A percentile compares a stretch with the other conserved stretches of the same genome.
Evolutionary conservation across 2,113 vertebrate genomes (phyloP).

Genomic region (Grallaria varia): DNA sequence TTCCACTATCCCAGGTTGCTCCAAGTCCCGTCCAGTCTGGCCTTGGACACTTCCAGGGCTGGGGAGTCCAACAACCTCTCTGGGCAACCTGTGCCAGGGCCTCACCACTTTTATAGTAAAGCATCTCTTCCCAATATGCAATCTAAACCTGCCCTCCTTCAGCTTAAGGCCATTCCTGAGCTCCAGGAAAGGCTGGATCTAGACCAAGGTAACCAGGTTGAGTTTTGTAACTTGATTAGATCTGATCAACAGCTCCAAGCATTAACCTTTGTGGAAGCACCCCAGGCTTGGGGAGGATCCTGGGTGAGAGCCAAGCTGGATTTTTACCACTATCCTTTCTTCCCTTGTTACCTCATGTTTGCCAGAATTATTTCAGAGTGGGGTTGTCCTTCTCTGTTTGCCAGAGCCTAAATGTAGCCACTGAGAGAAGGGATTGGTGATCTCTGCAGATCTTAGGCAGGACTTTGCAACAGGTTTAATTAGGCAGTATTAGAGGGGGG

Average conservation of each 20-base stretch:
- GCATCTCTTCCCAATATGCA: neutral
- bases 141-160: neutral
- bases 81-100: neutral
- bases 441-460: neutral
- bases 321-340: neutral
- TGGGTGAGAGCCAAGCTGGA: neutral
- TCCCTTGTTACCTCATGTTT: neutral
- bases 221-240: neutral
- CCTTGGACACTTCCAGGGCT: neutral
- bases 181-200: neutral
- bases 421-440: neutral
- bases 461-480: neutral
- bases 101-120: neutral
- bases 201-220: neutral
- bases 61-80: neutral
- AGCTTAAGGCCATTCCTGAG: neutral
- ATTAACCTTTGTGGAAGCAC: neutral
- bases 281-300: neutral
- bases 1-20: neutral
- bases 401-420: neutral
- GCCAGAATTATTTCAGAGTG: neutral
- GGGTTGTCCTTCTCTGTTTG: neutral
- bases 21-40: neutral
- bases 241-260: neutral
- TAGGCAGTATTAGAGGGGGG: neutral